Conservation (phyloP, 2,888 invertebrate species). For the Desoria tigrina region DNA sequence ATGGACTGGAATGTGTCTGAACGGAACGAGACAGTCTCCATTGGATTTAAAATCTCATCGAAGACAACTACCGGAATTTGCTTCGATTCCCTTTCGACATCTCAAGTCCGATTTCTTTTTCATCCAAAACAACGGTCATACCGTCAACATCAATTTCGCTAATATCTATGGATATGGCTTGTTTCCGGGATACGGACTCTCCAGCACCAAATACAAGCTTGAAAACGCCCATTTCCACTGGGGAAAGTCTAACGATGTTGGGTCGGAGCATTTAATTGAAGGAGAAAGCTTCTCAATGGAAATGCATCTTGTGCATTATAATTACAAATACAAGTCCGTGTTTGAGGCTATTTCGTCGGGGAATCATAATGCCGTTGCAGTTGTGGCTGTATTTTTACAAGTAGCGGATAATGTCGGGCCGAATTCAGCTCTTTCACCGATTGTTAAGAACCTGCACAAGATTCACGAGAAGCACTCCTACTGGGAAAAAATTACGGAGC, state of each 20-base stretch:
- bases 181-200: not conserved
- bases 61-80: not conserved
- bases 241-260: conserved; percentile 14
- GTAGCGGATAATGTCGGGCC: not conserved
- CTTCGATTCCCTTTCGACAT: not conserved
- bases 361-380: conserved; percentile 15
- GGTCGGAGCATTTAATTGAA: conserved; percentile 24
- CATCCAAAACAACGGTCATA: conserved; percentile 16
- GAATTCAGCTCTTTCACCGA: not conserved
- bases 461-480: not conserved
- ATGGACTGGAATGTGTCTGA: not conserved
- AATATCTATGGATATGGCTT: not conserved
- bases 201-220: conserved; percentile 9
- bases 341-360: not conserved
- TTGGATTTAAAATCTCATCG: not conserved
- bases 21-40: not conserved
- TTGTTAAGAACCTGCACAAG: conserved; percentile 10
- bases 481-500: not conserved
- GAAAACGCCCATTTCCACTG: conserved; percentile 24
- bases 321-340: not conserved
- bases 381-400: conserved; percentile 3
- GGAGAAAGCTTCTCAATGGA: conserved; percentile 17
- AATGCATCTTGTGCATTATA: conserved; percentile 23
- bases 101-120: not conserved
- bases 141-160: not conserved